Conservation (phyloP, 1,140 invertebrate species). For the Nasonia giraulti region DNA sequence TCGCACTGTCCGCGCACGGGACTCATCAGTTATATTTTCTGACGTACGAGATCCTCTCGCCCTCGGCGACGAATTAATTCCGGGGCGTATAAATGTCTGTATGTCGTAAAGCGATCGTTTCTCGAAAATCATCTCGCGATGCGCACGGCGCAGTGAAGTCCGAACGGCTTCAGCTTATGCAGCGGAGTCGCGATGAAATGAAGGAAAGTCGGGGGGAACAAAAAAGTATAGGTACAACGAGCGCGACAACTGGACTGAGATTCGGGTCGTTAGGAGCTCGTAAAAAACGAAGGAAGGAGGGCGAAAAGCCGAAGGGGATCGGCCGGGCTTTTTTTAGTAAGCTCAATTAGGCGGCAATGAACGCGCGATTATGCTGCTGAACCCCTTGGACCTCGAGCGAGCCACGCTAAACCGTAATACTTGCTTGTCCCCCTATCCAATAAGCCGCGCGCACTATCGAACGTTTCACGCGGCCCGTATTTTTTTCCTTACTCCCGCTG, state of each 20-base stretch:
- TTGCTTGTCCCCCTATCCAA: neutral
- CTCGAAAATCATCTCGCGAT: too few relatives aligned
- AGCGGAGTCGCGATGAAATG: neutral
- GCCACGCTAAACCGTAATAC: neutral
- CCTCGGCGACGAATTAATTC: neutral
- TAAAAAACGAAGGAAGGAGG: conserved; percentile 46
- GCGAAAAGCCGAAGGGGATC: neutral
- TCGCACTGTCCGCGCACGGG: neutral
- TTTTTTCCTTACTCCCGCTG: neutral
- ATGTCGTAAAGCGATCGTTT: too few relatives aligned
- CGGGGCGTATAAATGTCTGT: too few relatives aligned
- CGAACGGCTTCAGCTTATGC: too few relatives aligned
- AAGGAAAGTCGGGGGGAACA: neutral
- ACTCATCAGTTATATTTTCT: neutral
- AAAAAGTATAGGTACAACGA: neutral
- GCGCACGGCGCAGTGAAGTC: too few relatives aligned
- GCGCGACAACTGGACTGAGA: neutral
- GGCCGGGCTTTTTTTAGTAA: conserved; percentile 48
- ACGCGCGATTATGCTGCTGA: conserved; percentile 41
- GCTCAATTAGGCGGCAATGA: conserved; percentile 52
- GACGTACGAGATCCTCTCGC: neutral
- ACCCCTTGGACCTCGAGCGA: conserved; percentile 22
- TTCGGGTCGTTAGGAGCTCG: conserved; percentile 36
- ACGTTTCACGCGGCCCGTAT: neutral
- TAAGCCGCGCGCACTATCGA: conserved; percentile 17